phyloP scores from a whole-genome alignment of 2,797 vertebrate genomes.

The Enteromius treurensis region DNA sequence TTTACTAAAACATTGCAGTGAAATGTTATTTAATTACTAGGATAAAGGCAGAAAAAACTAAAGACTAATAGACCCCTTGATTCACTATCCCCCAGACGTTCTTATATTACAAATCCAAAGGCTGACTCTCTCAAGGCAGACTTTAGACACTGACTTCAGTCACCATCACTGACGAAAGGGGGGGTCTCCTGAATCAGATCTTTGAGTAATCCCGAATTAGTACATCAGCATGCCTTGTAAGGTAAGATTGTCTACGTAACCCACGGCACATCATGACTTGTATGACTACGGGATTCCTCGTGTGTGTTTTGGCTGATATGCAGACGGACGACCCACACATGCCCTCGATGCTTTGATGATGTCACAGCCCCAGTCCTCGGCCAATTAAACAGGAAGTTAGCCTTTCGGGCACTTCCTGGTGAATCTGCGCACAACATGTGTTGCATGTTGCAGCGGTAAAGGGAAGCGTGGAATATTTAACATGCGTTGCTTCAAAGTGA shows the following conservation, averaged over 20 bases:
- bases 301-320: constrained; percentile 44
- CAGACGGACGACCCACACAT: constrained; percentile 54
- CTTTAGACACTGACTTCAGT: constrained; percentile 16
- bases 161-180: constrained; percentile 26
- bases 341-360: constrained; percentile 53
- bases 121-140: constrained; percentile 26
- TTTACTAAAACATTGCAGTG: background rate
- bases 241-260: constrained; percentile 38
- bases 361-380: constrained; percentile 49
- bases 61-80: background rate
- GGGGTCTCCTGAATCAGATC: constrained; percentile 37
- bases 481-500: background rate
- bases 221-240: constrained; percentile 10
- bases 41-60: background rate
- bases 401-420: constrained; percentile 52
- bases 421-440: constrained; percentile 44
- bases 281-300: constrained; percentile 41
- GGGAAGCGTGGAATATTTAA: constrained; percentile 12
- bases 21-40: background rate
- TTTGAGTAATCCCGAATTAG: constrained; percentile 40
- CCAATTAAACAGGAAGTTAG: constrained; percentile 60
- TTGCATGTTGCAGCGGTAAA: constrained; percentile 1
- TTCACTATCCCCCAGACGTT: background rate
- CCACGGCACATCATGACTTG: constrained; percentile 23
- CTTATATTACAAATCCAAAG: background rate